Conservation (phyloP, 1,140 invertebrate genomes). For the Solenopsis invicta region DNA sequence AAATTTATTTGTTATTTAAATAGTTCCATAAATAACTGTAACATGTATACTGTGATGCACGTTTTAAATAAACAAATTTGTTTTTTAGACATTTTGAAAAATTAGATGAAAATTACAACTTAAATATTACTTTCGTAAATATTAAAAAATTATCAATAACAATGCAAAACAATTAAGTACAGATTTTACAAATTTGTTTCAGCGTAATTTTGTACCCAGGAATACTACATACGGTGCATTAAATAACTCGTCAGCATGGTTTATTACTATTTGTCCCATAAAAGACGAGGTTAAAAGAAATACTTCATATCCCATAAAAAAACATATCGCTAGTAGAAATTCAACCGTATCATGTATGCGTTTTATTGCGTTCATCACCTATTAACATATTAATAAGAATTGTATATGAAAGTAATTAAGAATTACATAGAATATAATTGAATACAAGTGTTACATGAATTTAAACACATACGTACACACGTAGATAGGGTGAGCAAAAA, state of each 20-base stretch:
- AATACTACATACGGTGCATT: background rate
- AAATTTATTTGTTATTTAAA: too few species aligned
- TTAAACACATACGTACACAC: too few species aligned
- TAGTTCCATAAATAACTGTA: too few species aligned
- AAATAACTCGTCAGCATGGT: slow-evolving; percentile 12
- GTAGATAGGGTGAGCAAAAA: too few species aligned
- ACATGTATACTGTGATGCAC: too few species aligned
- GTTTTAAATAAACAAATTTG: background rate
- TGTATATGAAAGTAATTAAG: background rate
- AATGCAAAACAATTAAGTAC: background rate
- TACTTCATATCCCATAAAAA: background rate
- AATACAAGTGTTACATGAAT: too few species aligned
- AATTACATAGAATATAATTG: background rate
- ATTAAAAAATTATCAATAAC: background rate
- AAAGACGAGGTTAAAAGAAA: background rate
- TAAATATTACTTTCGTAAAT: background rate
- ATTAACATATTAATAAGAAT: slow-evolving; percentile 4
- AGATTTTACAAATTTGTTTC: background rate
- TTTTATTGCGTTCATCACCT: background rate
- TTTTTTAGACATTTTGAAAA: background rate
- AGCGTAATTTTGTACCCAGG: background rate
- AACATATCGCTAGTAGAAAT: background rate
- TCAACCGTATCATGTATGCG: background rate
- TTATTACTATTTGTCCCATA: background rate
- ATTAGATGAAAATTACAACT: background rate